Evolutionary conservation across 2,888 invertebrate species (phyloP).

Genomic region (Eilema sororculum): DNA sequence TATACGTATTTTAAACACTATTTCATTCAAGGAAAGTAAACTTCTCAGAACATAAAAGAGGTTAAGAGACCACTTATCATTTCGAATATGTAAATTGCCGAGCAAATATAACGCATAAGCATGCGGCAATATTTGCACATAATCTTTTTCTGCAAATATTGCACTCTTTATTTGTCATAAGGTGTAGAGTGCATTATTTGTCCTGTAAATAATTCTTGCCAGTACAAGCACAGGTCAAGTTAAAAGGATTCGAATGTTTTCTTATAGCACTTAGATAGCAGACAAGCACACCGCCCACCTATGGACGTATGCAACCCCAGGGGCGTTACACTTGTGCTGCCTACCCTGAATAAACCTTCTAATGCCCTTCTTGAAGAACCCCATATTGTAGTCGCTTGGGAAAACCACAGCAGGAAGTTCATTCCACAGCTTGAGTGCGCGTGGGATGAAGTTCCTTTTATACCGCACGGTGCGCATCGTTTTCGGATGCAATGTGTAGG

Average conservation of each 20-base stretch:
- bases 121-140: neutral
- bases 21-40: neutral
- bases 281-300: too few relatives aligned
- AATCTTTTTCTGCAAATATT: neutral
- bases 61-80: neutral
- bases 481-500: too few relatives aligned
- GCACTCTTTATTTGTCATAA: neutral
- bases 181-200: neutral
- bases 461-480: too few relatives aligned
- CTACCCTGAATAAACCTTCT: too few relatives aligned
- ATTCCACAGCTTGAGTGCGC: too few relatives aligned
- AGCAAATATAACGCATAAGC: neutral
- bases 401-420: too few relatives aligned
- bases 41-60: neutral
- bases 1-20: neutral
- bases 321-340: too few relatives aligned
- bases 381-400: too few relatives aligned
- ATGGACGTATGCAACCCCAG: too few relatives aligned
- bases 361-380: too few relatives aligned
- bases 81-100: neutral
- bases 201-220: neutral
- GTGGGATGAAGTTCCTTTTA: too few relatives aligned
- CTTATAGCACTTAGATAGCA: too few relatives aligned
- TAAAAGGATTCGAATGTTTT: neutral
- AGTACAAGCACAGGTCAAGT: neutral